phyloP scores from a whole-genome alignment of 2,888 invertebrate species.

The Sesia bembeciformis region DNA sequence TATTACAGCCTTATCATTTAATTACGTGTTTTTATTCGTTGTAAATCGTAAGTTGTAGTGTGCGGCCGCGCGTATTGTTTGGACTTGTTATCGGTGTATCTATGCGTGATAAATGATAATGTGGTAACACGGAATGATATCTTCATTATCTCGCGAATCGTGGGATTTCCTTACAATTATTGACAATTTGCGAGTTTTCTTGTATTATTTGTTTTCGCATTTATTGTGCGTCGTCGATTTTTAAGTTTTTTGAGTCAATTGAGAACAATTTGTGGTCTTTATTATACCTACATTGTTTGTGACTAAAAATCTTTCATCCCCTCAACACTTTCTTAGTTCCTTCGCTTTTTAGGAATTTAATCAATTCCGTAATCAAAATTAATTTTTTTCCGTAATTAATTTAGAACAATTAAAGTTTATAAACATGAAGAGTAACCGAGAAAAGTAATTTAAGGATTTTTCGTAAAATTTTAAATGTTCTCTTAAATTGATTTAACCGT shows the following conservation, averaged over 20 bases:
- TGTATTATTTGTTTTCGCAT: background rate
- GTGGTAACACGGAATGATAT: conserved; percentile 24
- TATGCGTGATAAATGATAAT: conserved; percentile 25
- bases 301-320: too few species aligned
- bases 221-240: conserved; percentile 13
- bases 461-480: too few species aligned
- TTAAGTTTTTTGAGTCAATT: background rate
- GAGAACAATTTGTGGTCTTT: too few species aligned
- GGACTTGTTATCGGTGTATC: conserved; percentile 16
- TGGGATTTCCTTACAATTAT: conserved; percentile 17
- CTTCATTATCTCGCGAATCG: conserved; percentile 25
- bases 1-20: conserved; percentile 17
- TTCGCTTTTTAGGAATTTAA: too few species aligned
- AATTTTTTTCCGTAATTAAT: too few species aligned
- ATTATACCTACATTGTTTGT: too few species aligned
- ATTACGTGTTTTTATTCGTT: conserved; percentile 2
- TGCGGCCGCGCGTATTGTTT: conserved; percentile 15
- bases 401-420: too few species aligned
- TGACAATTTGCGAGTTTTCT: conserved; percentile 12
- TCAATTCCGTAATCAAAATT: too few species aligned
- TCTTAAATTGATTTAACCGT: too few species aligned
- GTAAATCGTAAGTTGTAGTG: conserved; percentile 5
- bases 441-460: too few species aligned
- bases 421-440: too few species aligned
- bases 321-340: too few species aligned